phyloP scores from a whole-genome alignment of 2,797 vertebrate genomes.

The Scomberomorus guttatus region DNA sequence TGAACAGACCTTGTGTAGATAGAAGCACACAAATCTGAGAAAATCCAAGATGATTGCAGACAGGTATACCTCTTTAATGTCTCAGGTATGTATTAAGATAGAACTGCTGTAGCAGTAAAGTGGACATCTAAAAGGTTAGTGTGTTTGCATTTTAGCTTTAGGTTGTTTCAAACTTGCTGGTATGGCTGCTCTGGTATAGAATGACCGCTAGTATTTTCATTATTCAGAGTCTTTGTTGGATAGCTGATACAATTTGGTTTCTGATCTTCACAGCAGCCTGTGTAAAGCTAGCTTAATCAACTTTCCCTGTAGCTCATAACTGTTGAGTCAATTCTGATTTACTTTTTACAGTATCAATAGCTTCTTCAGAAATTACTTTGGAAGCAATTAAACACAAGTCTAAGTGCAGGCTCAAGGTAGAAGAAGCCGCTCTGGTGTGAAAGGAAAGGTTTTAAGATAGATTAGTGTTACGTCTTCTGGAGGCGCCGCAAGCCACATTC shows the following conservation, averaged over 20 bases:
- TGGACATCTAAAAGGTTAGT: background rate
- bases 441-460: background rate
- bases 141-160: background rate
- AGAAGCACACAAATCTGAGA: slow-evolving; percentile 24
- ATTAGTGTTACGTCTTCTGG: background rate
- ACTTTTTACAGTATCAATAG: slow-evolving; percentile 6
- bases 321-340: background rate
- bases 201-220: background rate
- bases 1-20: slow-evolving; percentile 29
- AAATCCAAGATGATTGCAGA: slow-evolving; percentile 18
- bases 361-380: slow-evolving; percentile 4
- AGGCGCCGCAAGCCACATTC: background rate
- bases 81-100: background rate
- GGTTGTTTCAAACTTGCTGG: background rate
- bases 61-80: background rate
- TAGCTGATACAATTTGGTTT: background rate
- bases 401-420: background rate
- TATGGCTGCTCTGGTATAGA: background rate
- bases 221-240: background rate
- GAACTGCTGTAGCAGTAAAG: background rate
- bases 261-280: background rate
- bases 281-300: background rate
- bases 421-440: slow-evolving; percentile 1
- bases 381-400: background rate
- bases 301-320: background rate